Evolutionary conservation across 2,113 vertebrate genomes (phyloP).

Genomic region (Anguilla rostrata): DNA sequence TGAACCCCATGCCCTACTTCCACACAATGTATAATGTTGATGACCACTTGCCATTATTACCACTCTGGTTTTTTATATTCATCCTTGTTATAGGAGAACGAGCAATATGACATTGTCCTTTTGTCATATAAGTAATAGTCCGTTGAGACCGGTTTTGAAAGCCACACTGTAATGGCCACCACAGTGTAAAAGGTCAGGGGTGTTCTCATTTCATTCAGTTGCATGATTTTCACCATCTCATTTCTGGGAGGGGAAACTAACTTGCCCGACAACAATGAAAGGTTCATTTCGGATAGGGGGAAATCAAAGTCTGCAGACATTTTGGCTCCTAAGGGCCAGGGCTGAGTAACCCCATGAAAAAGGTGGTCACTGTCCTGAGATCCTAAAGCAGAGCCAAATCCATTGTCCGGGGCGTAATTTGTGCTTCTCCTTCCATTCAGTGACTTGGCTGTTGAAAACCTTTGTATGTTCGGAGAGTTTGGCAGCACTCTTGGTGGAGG

Average conservation of each 20-base stretch:
- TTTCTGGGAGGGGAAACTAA: neutral
- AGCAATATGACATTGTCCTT: neutral
- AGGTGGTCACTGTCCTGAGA: neutral
- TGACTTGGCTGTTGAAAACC: neutral
- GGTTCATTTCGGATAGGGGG: neutral
- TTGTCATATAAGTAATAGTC: neutral
- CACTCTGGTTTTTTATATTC: neutral
- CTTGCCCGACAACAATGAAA: neutral
- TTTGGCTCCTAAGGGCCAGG: neutral
- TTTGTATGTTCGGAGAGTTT: neutral
- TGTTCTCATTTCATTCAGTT: neutral
- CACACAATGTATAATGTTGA: slow-evolving; percentile 11
- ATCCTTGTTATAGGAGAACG: neutral
- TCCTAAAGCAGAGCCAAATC: neutral
- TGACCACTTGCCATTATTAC: neutral
- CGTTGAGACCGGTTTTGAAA: neutral
- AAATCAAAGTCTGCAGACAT: neutral
- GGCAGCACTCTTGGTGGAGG: neutral
- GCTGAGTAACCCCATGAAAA: neutral
- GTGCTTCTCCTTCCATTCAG: neutral
- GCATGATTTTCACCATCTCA: neutral
- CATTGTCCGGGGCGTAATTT: neutral
- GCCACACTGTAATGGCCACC: neutral
- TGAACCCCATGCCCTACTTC: neutral
- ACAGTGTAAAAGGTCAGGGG: neutral